phyloP scores from a whole-genome alignment of 2,888 invertebrate genomes.

The Agrochola lychnidis region DNA sequence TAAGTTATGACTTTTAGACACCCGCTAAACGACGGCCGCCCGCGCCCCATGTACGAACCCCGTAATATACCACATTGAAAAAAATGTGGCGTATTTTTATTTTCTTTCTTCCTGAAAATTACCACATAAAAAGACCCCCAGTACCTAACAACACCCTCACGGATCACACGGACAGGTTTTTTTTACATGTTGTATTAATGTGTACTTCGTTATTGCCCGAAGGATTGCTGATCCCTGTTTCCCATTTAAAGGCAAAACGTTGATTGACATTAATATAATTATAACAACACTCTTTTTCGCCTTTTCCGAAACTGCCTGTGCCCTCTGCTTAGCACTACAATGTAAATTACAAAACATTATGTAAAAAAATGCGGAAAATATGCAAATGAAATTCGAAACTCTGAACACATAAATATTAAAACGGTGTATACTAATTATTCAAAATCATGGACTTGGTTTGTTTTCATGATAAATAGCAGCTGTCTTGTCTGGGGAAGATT shows the following conservation, averaged over 20 bases:
- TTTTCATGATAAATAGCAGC: slow-evolving; percentile 29
- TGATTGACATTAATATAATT: not conserved
- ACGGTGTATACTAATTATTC: slow-evolving; percentile 34
- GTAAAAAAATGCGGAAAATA: slow-evolving; percentile 36
- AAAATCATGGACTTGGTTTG: slow-evolving; percentile 31
- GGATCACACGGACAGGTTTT: too few species aligned
- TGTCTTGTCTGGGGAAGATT: slow-evolving; percentile 2
- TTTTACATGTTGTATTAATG: too few species aligned
- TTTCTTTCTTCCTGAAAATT: too few species aligned
- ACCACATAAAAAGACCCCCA: too few species aligned
- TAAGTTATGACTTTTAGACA: too few species aligned
- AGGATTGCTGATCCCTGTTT: not conserved
- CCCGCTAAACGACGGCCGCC: too few species aligned
- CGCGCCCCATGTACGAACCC: too few species aligned
- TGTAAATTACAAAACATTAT: slow-evolving; percentile 22
- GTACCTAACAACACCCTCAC: too few species aligned
- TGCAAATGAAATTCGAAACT: slow-evolving; percentile 33
- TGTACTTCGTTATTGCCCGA: too few species aligned
- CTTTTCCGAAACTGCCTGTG: too few species aligned
- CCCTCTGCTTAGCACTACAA: not conserved
- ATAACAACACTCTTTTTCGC: not conserved
- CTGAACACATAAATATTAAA: slow-evolving; percentile 33
- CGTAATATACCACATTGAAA: too few species aligned
- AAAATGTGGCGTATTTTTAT: too few species aligned
- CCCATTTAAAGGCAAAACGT: not conserved